Evolutionary conservation across 2,113 vertebrate species (phyloP), one percentile per base, ranked within the genome.

Genomic region (Bambusicola thoracicus): DNA sequence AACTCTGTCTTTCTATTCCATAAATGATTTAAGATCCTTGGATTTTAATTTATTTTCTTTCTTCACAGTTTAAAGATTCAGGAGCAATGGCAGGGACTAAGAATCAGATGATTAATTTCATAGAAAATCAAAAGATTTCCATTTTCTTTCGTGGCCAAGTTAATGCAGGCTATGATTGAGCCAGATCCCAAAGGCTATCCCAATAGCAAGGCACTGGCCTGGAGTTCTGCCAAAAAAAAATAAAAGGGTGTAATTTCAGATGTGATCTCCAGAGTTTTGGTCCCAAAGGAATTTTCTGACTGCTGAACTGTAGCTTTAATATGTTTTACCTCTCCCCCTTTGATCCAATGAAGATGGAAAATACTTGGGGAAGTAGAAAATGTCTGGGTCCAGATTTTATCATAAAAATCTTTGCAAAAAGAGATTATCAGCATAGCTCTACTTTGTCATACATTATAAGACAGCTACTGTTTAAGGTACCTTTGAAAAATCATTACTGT

Each of bases 51-150:
- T 40, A 30, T 83, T 66, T 44, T 61, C 25, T 70, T 62, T 16
- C 17, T 48, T 53, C 27, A 7, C 34, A 25, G 25, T 70, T 94
- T 89, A 92, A 95, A 93, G 51, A 89, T 87, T 91, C 89, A 85
- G 49, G 7, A 91, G 10, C 11, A 14, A 43, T 43, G 55, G 17
- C 25, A 79, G 55, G 81, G 63, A 82, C 44, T 55, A 89, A 93
- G 82, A 87, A 77, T 55, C 78, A 11, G 4, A 8, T 66, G 78
- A 89, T 90, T 87, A 75, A 77, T 85, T 61, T 82, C 6, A 30
- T 1, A 34, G 63, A 41, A 93, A 87, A 85, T 48, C 7, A 59
- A 34, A 78, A 79, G 10, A 18, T 85, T 80, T 77, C 46, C 10
- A 53, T 59, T 80, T 82, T 49, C 24, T 7, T 55, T 72, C 24